Base-by-base conservation (phyloP, 2,797 vertebrate genomes). In the Xiphophorus birchmanni region DNA sequence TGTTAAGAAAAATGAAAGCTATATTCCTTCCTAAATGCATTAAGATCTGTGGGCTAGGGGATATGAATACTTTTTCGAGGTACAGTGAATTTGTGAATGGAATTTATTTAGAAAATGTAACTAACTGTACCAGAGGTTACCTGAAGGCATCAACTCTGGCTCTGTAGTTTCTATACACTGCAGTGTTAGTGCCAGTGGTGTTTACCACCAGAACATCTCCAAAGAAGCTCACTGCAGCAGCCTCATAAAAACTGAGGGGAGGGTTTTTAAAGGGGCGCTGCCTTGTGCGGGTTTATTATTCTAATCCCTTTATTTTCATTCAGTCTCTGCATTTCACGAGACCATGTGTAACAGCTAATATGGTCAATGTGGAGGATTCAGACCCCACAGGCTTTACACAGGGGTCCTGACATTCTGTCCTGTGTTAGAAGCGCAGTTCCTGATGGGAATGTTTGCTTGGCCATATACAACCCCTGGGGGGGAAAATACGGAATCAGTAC, bases 61-160 rank as follows among this genome's bases (percentile, higher is more conserved):
- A 15, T 18, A 63, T 40, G 1, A 69, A 26, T 26, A 42, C 4
- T 26, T 42, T 69, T 69, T 9, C 3, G 23, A 40, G 65, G 65
- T 23, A 42, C 3, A 40, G 10, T 42, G 23, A 21, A 26, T 69
- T 4, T 1, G 11, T 42, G 17, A 26, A 23, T 26, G 10, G 23
- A 40, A 23, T 37, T 11, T 23, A 69, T 69, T 69, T 42, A 42
- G 37, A 42, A 67, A 37, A 37, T 4, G 35, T 4, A 37, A 37
- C 52, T 35, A 2, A n/a, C 32, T 75, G 60, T 77, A 32, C 56
- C 69, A 11, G 17, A 54, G 29, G 13, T 47, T 40, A 73, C 45
- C 10, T 83, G 48, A 87, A 82, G n/a, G 79, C 75, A 81, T 58
- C 84, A 48, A 1, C 48, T 65, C 32, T 21, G 71, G 1, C 44